phyloP scores from a whole-genome alignment of 2,113 vertebrate species.

The Jaculus jaculus region DNA sequence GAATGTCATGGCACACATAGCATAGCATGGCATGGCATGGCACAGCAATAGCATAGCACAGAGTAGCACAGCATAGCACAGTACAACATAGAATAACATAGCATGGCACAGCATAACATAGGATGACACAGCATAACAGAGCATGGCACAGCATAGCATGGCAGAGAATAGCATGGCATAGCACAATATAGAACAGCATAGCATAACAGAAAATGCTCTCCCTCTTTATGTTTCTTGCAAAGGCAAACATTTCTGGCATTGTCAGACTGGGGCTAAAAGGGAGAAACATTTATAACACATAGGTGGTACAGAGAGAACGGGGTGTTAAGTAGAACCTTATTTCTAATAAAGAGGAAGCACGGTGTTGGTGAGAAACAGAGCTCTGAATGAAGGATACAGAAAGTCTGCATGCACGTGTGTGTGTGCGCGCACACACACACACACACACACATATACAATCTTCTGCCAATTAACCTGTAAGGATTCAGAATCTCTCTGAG shows the following conservation, averaged over 20 bases:
- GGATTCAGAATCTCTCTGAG: neutral
- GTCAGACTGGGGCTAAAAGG: neutral
- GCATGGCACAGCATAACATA: too few species aligned
- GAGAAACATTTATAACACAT: neutral
- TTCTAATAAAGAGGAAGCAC: neutral
- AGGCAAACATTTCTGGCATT: constrained; percentile 11
- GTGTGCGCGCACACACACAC: too few species aligned
- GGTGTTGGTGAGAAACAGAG: neutral
- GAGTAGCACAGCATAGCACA: too few species aligned
- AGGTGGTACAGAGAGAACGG: constrained; percentile 6
- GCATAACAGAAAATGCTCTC: neutral
- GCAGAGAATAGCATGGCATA: too few species aligned
- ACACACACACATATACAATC: neutral
- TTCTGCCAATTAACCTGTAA: constrained; percentile 64
- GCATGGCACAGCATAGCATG: too few species aligned
- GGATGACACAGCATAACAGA: too few species aligned
- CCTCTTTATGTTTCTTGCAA: neutral
- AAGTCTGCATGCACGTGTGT: neutral
- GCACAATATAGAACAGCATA: too few species aligned
- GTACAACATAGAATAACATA: too few species aligned
- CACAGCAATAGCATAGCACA: too few species aligned
- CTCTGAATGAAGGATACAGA: constrained; percentile 24
- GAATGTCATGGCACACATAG: too few species aligned
- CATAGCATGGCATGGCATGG: too few species aligned
- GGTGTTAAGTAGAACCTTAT: constrained; percentile 39